These are phyloP conservation scores for Leptinotarsa juncta DNA, from an alignment of 2,888 invertebrate species.

Conservation along the genomic window DNA sequence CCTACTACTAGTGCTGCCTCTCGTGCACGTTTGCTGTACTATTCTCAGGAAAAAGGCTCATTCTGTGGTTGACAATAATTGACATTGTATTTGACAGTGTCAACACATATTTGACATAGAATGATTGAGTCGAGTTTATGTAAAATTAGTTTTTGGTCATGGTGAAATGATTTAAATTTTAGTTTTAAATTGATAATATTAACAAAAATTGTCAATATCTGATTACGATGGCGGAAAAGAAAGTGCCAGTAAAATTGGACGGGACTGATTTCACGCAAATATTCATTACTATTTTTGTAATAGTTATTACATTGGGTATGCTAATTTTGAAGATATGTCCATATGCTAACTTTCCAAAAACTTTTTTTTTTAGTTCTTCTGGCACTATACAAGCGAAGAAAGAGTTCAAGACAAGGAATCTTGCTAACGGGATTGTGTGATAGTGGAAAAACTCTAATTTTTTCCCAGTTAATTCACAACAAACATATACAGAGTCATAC, in stretches of 20 bases:
- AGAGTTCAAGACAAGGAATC: slow-evolving; percentile 73
- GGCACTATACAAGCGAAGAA: slow-evolving; percentile 72
- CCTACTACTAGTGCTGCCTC: too few species aligned
- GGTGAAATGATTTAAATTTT: too few species aligned
- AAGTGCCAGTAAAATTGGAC: slow-evolving; percentile 43
- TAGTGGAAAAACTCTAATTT: slow-evolving; percentile 91
- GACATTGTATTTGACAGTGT: too few species aligned
- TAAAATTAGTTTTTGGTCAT: too few species aligned
- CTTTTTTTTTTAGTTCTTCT: slow-evolving; percentile 70
- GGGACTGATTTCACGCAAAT: slow-evolving; percentile 48
- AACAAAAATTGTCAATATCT: neutral
- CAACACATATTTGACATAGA: too few species aligned
- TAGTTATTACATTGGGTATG: slow-evolving; percentile 52
- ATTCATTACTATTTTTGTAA: slow-evolving; percentile 50
- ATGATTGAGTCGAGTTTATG: too few species aligned
- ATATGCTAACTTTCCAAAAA: slow-evolving; percentile 36
- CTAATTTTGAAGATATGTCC: slow-evolving; percentile 10
- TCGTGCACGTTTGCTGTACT: too few species aligned
- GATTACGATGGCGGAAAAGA: slow-evolving; percentile 42
- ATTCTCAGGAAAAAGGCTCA: too few species aligned
- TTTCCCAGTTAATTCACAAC: slow-evolving; percentile 79
- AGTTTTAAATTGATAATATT: neutral
- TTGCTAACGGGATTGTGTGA: slow-evolving; percentile 88
- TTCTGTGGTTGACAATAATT: too few species aligned
- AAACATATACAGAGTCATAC: slow-evolving; percentile 83